These are phyloP conservation scores for Emmelina monodactyla DNA, from an alignment of 2,888 invertebrate genomes.

Conservation along the genomic window DNA sequence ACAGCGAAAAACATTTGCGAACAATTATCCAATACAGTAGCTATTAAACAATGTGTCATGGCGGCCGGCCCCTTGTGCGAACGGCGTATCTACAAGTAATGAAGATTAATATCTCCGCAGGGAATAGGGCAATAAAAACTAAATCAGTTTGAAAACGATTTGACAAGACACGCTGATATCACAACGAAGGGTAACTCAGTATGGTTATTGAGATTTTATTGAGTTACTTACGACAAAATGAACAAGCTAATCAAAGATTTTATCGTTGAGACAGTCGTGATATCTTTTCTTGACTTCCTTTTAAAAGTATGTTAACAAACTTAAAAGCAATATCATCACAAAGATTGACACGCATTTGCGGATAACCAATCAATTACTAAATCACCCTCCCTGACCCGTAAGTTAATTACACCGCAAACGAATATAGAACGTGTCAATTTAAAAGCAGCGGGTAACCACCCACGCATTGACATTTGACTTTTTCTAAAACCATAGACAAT, in stretches of 20 bases:
- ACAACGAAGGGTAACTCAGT: no score
- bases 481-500: constrained; percentile 29
- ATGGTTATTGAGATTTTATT: no score
- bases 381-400: constrained; percentile 21
- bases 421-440: constrained; percentile 9
- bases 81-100: constrained; percentile 56
- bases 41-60: constrained; percentile 34
- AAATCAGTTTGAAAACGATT: constrained; percentile 58
- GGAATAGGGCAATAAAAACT: constrained; percentile 55
- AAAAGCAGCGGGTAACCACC: constrained; percentile 24
- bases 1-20: constrained; percentile 34
- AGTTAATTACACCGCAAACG: constrained; percentile 17
- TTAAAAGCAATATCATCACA: no score
- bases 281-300: no score
- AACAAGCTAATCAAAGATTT: no score
- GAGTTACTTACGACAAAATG: no score
- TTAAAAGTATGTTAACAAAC: no score
- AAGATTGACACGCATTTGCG: no score
- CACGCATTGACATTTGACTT: constrained; percentile 32
- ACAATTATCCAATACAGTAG: constrained; percentile 53
- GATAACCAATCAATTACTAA: constrained; percentile 27
- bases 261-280: no score
- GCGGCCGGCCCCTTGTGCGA: constrained; percentile 37
- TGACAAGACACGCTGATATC: constrained; percentile 57
- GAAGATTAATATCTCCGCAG: constrained; percentile 58